Conservation (phyloP, 2,113 vertebrate species). For the Helogale parvula region DNA sequence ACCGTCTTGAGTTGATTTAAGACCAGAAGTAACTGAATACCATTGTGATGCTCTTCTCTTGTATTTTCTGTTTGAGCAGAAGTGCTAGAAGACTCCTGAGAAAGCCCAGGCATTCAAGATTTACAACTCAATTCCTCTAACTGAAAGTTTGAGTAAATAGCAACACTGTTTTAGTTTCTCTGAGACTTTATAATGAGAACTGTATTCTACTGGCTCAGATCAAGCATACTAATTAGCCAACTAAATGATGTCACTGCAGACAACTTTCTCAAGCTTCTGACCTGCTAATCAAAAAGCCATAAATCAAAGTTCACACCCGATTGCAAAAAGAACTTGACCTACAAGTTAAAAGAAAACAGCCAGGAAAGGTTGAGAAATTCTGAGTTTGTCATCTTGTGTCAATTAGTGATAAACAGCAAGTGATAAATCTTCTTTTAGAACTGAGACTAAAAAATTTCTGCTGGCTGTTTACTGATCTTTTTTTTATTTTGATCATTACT, state of each 20-base stretch:
- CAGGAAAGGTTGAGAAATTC: not conserved
- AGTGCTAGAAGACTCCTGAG: not conserved
- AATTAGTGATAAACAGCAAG: slow-evolving; percentile 15
- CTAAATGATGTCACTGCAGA: slow-evolving; percentile 13
- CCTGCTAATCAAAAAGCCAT: not conserved
- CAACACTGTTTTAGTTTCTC: slow-evolving; percentile 31
- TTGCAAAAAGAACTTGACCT: not conserved
- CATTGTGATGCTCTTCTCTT: not conserved
- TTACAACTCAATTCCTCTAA: slow-evolving; percentile 11
- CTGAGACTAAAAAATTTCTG: not conserved
- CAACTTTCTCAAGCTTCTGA: not conserved
- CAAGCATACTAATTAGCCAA: slow-evolving; percentile 10
- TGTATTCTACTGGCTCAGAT: not conserved
- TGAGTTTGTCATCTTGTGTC: not conserved
- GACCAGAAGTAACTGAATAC: not conserved
- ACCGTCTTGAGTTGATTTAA: not conserved
- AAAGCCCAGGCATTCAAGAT: not conserved
- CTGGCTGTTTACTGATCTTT: slow-evolving; percentile 7
- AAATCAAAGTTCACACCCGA: slow-evolving; percentile 1
- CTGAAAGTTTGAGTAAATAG: not conserved
- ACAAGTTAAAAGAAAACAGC: not conserved
- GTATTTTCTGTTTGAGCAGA: not conserved
- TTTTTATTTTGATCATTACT: slow-evolving; percentile 61
- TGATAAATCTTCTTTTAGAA: not conserved
- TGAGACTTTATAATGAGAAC: slow-evolving; percentile 5